Conservation (phyloP, 2,113 vertebrate genomes). For the Psilopogon haemacephalus region DNA sequence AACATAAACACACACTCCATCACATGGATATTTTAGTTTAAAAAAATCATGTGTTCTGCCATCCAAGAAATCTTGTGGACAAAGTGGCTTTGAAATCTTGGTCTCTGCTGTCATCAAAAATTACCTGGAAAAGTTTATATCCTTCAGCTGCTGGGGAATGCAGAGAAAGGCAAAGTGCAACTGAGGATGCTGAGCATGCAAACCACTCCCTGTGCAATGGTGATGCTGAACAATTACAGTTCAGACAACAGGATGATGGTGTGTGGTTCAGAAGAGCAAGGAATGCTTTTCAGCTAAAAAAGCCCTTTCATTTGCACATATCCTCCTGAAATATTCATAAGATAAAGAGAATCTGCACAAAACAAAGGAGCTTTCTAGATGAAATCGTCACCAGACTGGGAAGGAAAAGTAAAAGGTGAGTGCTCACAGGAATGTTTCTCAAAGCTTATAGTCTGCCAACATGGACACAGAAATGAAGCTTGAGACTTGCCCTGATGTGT, state of each 20-base stretch:
- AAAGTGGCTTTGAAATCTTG: not conserved
- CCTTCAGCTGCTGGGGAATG: not conserved
- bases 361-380: not conserved
- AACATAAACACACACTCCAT: not conserved
- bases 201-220: not conserved
- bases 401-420: not conserved
- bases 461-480: not conserved
- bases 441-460: not conserved
- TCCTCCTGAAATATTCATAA: conserved; percentile 6
- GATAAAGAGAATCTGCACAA: not conserved
- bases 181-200: not conserved
- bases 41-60: not conserved
- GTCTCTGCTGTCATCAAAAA: not conserved
- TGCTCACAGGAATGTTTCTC: not conserved
- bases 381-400: not conserved
- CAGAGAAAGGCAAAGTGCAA: not conserved
- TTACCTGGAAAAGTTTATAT: not conserved
- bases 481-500: fast-evolving
- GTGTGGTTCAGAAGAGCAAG: not conserved
- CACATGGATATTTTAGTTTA: not conserved
- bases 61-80: not conserved
- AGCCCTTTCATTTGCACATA: not conserved
- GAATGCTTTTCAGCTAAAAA: not conserved
- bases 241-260: not conserved
- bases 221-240: not conserved